Evolutionary conservation across 2,113 vertebrate species (phyloP).

Genomic region (Hymenochirus boettgeri): DNA sequence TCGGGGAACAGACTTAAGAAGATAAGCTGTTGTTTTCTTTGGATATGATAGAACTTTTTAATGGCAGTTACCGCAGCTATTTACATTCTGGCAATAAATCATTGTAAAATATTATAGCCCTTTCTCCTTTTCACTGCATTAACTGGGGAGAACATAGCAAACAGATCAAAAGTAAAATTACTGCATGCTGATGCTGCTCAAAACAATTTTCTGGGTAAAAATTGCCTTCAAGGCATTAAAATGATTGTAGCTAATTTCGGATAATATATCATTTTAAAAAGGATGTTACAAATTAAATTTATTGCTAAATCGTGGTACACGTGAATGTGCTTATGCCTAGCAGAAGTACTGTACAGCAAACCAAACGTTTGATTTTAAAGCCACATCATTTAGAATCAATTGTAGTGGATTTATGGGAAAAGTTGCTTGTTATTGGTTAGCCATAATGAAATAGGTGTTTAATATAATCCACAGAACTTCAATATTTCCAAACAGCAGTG

Average conservation of each 20-base stretch:
- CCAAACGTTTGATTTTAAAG: no score
- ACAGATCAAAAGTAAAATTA: background rate
- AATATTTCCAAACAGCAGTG: no score
- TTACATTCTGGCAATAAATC: background rate
- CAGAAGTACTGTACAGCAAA: no score
- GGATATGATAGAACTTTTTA: background rate
- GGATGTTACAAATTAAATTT: background rate
- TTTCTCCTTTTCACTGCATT: background rate
- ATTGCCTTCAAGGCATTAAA: background rate
- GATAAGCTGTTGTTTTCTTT: background rate
- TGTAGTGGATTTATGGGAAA: no score
- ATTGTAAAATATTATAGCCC: background rate
- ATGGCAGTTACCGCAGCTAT: background rate
- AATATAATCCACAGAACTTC: no score
- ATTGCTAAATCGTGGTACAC: no score
- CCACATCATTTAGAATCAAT: no score
- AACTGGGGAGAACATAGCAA: background rate
- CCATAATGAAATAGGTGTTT: no score
- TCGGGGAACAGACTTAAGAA: no score
- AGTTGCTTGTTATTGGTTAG: no score
- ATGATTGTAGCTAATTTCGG: background rate
- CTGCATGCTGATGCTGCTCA: conserved; percentile 2
- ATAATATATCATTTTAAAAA: background rate
- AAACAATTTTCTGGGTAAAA: background rate
- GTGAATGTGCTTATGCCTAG: no score